Percentiles rank a stretch among this genome's conserved stretches.
phyloP scores from a whole-genome alignment of 2,113 vertebrate genomes.

The Perca schrenkii region DNA sequence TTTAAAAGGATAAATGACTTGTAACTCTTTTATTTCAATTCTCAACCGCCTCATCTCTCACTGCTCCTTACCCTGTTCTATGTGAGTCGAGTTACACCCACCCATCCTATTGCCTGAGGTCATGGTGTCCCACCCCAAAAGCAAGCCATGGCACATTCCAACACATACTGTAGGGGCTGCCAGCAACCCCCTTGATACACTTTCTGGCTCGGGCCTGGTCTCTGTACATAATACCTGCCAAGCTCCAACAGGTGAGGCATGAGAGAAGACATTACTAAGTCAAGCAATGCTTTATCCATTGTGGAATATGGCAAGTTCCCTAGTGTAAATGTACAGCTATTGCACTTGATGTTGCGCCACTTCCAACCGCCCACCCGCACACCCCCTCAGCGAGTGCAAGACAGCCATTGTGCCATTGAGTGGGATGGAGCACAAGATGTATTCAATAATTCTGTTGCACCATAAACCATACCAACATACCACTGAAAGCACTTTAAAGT shows the following conservation, averaged over 20 bases:
- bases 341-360: conserved; percentile 72
- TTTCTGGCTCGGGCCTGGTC: conserved; percentile 54
- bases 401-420: conserved; percentile 63
- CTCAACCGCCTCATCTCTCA: conserved; percentile 67
- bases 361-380: conserved; percentile 66
- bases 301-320: conserved; percentile 57
- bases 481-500: conserved; percentile 18
- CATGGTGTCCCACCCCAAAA: conserved; percentile 88
- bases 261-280: conserved; percentile 51
- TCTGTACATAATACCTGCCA: conserved; percentile 67
- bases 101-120: conserved; percentile 86
- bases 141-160: conserved; percentile 85
- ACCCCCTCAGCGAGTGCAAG: conserved; percentile 50
- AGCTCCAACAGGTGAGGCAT: conserved; percentile 78
- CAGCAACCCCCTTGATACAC: conserved; percentile 74
- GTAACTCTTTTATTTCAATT: conserved; percentile 52
- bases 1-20: conserved; percentile 52
- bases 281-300: conserved; percentile 40
- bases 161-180: conserved; percentile 80
- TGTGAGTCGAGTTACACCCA: conserved; percentile 80
- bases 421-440: conserved; percentile 56
- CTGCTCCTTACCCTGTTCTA: conserved; percentile 68
- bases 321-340: conserved; percentile 59
- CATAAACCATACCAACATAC: conserved; percentile 24
- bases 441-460: conserved; percentile 36